Percentiles rank a stretch among this genome's conserved stretches.
Conservation (phyloP, 2,797 vertebrate species). For the Oreortyx pictus region DNA sequence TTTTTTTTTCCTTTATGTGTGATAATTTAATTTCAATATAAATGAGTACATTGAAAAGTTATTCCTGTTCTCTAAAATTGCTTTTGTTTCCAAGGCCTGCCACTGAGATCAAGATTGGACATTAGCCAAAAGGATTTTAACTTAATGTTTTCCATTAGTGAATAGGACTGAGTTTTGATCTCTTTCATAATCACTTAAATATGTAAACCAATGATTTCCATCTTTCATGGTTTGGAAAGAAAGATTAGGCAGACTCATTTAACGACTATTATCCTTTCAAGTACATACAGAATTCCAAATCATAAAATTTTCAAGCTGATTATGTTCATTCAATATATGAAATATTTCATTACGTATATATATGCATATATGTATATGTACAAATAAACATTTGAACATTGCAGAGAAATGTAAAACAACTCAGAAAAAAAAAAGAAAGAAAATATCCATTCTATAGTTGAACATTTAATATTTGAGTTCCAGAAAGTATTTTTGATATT, state of each 20-base stretch:
- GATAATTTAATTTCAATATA: neutral
- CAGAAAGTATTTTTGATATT: neutral
- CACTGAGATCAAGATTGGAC: conserved; percentile 26
- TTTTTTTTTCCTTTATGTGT: neutral
- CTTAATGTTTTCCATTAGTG: conserved; percentile 9
- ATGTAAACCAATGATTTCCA: conserved; percentile 40
- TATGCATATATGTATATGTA: neutral
- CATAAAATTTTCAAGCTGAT: conserved; percentile 22
- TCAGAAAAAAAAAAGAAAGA: neutral
- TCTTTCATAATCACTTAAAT: conserved; percentile 46
- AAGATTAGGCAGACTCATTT: conserved; percentile 34
- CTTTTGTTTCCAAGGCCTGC: conserved; percentile 26
- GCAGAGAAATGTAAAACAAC: neutral
- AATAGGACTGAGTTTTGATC: conserved; percentile 32
- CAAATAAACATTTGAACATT: neutral
- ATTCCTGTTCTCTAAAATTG: neutral
- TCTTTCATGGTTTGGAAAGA: conserved; percentile 37
- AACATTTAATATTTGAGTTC: neutral
- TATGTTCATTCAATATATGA: neutral
- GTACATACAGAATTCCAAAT: neutral
- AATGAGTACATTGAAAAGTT: neutral
- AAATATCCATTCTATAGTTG: neutral
- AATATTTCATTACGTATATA: neutral
- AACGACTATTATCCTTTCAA: conserved; percentile 33
- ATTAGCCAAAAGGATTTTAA: conserved; percentile 37